A percentile compares a stretch with the other conserved stretches of the same genome.
phyloP scores from a whole-genome alignment of 2,113 vertebrate species.

The Buteo buteo region DNA sequence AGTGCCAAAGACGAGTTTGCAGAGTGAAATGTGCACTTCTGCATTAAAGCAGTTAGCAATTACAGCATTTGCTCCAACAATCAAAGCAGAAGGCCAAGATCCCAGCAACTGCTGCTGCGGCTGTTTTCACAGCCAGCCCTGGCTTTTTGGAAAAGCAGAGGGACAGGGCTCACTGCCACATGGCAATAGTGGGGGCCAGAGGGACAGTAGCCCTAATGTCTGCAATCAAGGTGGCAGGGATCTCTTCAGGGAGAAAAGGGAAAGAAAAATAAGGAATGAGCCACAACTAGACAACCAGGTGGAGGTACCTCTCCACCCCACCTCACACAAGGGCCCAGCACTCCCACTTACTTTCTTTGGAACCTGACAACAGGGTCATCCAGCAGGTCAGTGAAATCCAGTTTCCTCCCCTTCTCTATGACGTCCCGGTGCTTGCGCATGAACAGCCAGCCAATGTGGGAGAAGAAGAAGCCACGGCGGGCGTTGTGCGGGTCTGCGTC shows the following conservation, averaged over 20 bases:
- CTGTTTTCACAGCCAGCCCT: not conserved
- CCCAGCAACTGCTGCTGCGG: not conserved
- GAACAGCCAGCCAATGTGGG: slow-evolving; percentile 79
- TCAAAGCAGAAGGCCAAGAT: not conserved
- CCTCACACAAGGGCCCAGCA: accelerated
- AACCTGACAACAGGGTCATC: slow-evolving; percentile 75
- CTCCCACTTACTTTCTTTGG: slow-evolving; percentile 75
- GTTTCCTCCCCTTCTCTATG: slow-evolving; percentile 75
- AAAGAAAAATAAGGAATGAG: not conserved
- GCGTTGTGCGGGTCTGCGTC: slow-evolving; percentile 76
- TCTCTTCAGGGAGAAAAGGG: not conserved
- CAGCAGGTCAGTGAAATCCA: slow-evolving; percentile 75
- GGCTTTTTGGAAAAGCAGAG: not conserved
- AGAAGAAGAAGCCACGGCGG: slow-evolving; percentile 75
- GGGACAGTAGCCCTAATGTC: not conserved
- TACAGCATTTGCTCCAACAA: not conserved
- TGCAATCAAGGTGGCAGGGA: not conserved
- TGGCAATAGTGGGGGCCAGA: accelerated
- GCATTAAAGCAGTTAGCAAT: not conserved
- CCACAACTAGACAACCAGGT: accelerated
- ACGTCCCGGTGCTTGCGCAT: slow-evolving; percentile 75
- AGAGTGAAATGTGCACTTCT: not conserved
- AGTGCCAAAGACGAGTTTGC: not conserved
- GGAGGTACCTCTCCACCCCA: accelerated
- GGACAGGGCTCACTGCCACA: not conserved